phyloP scores from a whole-genome alignment of 2,797 vertebrate species.

The Helarctos malayanus region DNA sequence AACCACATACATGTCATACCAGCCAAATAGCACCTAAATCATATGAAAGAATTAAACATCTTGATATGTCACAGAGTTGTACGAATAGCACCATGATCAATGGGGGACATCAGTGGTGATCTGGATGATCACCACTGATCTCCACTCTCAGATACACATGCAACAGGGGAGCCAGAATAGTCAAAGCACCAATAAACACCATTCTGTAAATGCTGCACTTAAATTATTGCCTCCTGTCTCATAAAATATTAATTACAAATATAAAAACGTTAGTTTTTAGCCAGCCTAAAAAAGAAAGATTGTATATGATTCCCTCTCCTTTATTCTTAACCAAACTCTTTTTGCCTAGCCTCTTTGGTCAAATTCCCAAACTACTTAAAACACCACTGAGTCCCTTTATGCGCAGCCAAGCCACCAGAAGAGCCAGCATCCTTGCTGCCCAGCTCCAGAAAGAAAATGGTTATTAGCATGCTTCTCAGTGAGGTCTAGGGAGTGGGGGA shows the following conservation, averaged over 20 bases:
- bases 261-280: conserved; percentile 47
- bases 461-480: not conserved
- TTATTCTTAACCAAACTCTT: not conserved
- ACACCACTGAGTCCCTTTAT: not conserved
- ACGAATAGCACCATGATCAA: not conserved
- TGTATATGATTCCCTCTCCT: not conserved
- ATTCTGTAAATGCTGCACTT: not conserved
- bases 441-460: not conserved
- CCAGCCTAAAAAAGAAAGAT: not conserved
- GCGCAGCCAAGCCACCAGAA: not conserved
- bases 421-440: not conserved
- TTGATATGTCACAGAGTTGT: not conserved
- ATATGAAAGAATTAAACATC: not conserved
- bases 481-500: not conserved
- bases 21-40: not conserved
- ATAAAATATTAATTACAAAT: conserved; percentile 43
- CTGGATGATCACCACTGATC: not conserved
- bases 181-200: not conserved
- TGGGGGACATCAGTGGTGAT: not conserved
- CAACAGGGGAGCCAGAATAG: not conserved
- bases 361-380: conserved; percentile 24
- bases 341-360: not conserved
- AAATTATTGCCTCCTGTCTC: not conserved
- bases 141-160: not conserved
- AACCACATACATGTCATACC: not conserved